Conservation (phyloP, 2,797 vertebrate genomes). For the Aldrovandia affinis region DNA sequence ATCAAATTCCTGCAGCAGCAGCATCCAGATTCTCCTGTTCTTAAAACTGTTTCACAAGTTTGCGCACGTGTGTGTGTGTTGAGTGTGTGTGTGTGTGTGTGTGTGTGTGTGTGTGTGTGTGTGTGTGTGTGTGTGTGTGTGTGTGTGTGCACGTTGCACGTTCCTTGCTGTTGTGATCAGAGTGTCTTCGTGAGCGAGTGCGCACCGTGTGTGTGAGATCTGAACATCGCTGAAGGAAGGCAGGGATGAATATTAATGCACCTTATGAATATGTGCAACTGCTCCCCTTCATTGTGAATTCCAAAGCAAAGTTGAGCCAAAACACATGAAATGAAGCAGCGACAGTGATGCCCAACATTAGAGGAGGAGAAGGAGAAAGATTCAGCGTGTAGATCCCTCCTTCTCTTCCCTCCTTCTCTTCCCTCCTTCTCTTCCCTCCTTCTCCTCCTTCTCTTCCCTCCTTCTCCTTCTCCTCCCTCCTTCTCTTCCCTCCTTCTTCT, state of each 20-base stretch:
- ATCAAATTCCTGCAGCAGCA: neutral
- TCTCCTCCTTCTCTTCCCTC: no score
- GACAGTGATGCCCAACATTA: neutral
- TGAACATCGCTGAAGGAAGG: no score
- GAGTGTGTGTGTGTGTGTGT: no score
- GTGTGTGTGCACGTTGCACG: no score
- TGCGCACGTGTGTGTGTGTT: no score
- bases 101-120: no score
- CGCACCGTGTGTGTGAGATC: neutral
- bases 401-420: no score
- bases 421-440: no score
- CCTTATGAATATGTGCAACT: neutral
- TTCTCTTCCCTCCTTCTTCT: no score
- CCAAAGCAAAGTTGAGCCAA: neutral
- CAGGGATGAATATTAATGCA: neutral
- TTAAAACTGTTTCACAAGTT: neutral
- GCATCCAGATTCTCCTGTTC: neutral
- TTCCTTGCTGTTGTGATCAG: neutral
- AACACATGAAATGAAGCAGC: neutral
- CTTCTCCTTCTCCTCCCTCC: no score
- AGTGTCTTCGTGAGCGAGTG: neutral
- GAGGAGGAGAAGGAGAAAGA: neutral
- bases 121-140: no score
- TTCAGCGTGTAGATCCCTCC: neutral
- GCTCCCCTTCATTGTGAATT: neutral